Evolutionary conservation across 2,888 invertebrate species (phyloP), one percentile per base, ranked within the genome.

Genomic region (Drosophila meridiana): DNA sequence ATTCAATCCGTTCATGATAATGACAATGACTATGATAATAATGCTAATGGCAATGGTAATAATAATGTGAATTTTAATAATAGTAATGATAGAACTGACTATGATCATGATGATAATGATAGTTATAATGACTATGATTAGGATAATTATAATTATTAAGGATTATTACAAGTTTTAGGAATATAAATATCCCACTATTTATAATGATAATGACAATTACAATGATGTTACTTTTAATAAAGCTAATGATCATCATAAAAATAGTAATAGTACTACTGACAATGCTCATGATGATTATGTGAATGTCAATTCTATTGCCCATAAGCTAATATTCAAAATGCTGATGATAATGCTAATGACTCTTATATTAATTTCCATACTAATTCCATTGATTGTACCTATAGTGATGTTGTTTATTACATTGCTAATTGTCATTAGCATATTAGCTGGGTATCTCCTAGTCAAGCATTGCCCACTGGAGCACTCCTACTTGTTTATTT

Each of bases 401-500:
- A 14, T 5, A 13, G 5, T 26, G 28, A 11, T 11, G 4, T n/a
- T 3, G 3, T 9, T 1, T 45, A 48, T 30, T 11, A 36, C 9
- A 48, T 8, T 14, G 30, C 9, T 34, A 9, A 20, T 53, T 13
- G 13, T 4, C 6, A 26, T 9, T 13, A 0, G 36, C 36, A n/a
- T 53, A 3, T 6, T 9, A 5, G 26, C n/a, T 32, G 42, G 30
- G 56, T 42, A 56, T 32, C 56, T 20, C 3, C 30, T 30, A 30
- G 56, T n/a, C 32, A 0, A 8, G 20, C 11, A 42, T 4, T 26
- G 4, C 8, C 38, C 20, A n/a, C 9, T 42, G 2, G 9, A 30
- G 56, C 42, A 28, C 4, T 40, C n/a, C 42, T 42, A 42, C 56
- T 42, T 42, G 30, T 56, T 60, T 43, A 36, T 45, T 50, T 36